Percentiles rank a stretch among this genome's conserved stretches.
Conservation (phyloP, 2,888 invertebrate genomes). For the Meta bourneti region DNA sequence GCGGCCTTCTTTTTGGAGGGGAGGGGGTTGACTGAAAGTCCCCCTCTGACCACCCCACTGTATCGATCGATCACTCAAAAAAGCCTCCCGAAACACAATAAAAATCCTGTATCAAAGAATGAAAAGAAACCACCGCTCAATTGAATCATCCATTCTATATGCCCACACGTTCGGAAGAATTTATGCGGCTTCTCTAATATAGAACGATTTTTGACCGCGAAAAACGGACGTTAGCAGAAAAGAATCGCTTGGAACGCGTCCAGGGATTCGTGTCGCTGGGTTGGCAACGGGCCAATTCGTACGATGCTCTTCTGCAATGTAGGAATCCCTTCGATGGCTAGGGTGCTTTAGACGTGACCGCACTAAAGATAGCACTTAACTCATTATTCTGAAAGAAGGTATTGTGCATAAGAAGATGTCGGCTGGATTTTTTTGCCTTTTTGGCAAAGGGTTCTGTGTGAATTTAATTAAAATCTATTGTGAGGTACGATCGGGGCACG, state of each 20-base stretch:
- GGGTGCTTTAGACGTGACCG: neutral
- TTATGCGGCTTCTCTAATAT: too few species aligned
- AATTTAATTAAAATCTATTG: neutral
- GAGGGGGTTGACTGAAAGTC: too few species aligned
- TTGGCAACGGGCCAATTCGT: constrained; percentile 11
- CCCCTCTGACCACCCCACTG: too few species aligned
- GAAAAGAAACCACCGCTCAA: too few species aligned
- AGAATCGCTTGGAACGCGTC: constrained; percentile 22
- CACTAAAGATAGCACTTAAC: neutral
- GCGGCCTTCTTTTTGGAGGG: too few species aligned
- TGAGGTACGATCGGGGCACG: neutral
- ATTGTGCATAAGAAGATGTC: neutral
- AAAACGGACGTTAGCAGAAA: neutral
- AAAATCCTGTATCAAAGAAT: too few species aligned
- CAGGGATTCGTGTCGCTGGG: constrained; percentile 1
- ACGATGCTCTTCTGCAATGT: neutral
- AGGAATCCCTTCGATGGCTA: neutral
- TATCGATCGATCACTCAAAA: too few species aligned
- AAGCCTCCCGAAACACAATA: too few species aligned
- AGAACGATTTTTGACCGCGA: constrained; percentile 2
- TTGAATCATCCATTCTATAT: too few species aligned
- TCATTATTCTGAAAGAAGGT: neutral
- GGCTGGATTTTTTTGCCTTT: neutral
- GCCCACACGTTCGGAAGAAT: too few species aligned
- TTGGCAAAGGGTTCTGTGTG: neutral